These are phyloP conservation scores for Liolophura sinensis DNA, from an alignment of 1,140 invertebrate genomes.

Conservation along the genomic window DNA sequence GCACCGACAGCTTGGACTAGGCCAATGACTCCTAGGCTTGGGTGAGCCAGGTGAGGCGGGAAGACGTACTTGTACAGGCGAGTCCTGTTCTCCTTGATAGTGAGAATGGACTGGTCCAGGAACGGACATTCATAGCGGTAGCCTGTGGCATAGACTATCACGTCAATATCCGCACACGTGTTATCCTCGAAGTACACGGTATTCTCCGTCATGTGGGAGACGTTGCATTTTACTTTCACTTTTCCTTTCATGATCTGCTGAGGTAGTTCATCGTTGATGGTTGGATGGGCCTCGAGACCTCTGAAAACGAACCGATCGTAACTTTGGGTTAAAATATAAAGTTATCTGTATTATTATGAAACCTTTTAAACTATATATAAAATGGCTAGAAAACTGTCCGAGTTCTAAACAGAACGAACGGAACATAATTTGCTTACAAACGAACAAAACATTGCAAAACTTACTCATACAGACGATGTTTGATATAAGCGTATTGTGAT, in stretches of 20 bases:
- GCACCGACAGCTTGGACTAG: slow-evolving; percentile 64
- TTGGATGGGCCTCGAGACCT: slow-evolving; percentile 58
- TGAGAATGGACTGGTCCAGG: slow-evolving; percentile 32
- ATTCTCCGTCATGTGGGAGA: slow-evolving; percentile 42
- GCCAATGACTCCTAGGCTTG: slow-evolving; percentile 62
- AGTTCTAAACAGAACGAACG: too few relatives aligned
- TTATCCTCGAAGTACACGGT: slow-evolving; percentile 51
- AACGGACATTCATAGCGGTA: slow-evolving; percentile 51
- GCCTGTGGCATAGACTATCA: slow-evolving; percentile 52
- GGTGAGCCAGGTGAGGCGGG: slow-evolving; percentile 53
- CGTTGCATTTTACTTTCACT: slow-evolving; percentile 55
- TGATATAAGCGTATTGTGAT: too few relatives aligned
- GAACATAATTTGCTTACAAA: too few relatives aligned
- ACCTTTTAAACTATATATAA: too few relatives aligned
- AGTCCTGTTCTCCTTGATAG: slow-evolving; percentile 51
- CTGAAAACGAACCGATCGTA: slow-evolving; percentile 24
- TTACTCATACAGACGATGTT: too few relatives aligned
- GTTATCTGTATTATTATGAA: too few relatives aligned
- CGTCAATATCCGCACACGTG: slow-evolving; percentile 41
- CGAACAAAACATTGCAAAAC: too few relatives aligned
- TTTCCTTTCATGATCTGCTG: slow-evolving; percentile 61
- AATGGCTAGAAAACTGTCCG: too few relatives aligned
- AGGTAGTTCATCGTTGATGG: slow-evolving; percentile 65
- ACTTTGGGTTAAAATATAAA: neutral
- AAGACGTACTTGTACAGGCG: slow-evolving; percentile 63